phyloP scores from a whole-genome alignment of 2,888 invertebrate species.

The Polyommatus iphigenia region DNA sequence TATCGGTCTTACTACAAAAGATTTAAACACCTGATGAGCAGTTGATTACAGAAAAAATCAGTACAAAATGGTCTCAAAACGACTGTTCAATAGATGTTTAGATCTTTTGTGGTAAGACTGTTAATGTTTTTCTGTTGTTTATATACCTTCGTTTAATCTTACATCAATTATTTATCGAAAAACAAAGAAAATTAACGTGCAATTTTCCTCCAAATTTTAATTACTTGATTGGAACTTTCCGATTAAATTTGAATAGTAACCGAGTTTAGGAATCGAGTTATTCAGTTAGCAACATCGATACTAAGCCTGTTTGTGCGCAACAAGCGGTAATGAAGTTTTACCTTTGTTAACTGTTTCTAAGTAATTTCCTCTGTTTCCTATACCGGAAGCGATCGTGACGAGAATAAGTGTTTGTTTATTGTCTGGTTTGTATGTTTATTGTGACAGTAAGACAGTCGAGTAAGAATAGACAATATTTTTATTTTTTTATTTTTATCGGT shows the following conservation, averaged over 20 bases:
- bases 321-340: constrained; percentile 15
- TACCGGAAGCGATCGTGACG: background rate
- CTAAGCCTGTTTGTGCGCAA: constrained; percentile 21
- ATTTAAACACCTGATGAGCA: no score
- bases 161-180: background rate
- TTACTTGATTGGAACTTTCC: constrained; percentile 10
- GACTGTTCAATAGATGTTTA: no score
- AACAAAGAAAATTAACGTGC: background rate
- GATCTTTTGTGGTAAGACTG: no score
- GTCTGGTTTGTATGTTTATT: no score
- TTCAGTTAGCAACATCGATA: constrained; percentile 16
- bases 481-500: no score
- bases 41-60: no score
- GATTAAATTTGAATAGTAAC: constrained; percentile 20
- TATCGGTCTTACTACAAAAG: no score
- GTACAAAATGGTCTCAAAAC: no score
- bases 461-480: no score
- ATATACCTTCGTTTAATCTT: no score
- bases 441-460: no score
- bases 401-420: background rate
- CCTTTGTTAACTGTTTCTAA: constrained; percentile 15
- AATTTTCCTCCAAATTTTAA: background rate
- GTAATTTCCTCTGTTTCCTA: constrained; percentile 9
- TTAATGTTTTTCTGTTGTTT: no score
- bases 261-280: constrained; percentile 12